These are phyloP conservation scores for Tetramorium simillimum DNA, from an alignment of 1,140 invertebrate genomes.

Conservation along the genomic window DNA sequence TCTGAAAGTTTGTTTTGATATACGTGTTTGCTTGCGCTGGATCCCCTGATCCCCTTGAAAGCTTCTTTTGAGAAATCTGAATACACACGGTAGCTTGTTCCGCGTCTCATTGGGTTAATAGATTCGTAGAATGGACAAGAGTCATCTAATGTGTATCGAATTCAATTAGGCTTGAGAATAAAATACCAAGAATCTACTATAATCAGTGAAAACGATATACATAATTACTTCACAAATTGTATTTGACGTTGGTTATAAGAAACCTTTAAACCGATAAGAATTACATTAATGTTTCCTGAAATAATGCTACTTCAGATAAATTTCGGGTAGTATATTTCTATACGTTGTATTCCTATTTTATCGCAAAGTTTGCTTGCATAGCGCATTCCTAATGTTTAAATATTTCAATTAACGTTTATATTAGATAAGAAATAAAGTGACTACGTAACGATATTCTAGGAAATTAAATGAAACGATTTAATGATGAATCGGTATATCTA, in stretches of 20 bases:
- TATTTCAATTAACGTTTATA: background rate
- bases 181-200: constrained; percentile 7
- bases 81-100: constrained; percentile 56
- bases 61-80: constrained; percentile 46
- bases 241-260: background rate
- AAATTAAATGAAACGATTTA: constrained; percentile 10
- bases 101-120: constrained; percentile 42
- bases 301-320: background rate
- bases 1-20: constrained; percentile 32
- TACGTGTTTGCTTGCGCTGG: background rate
- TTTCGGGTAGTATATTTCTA: background rate
- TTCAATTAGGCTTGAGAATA: background rate
- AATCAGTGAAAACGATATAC: constrained; percentile 19
- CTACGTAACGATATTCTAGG: constrained; percentile 4
- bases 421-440: background rate
- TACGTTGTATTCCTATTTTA: background rate
- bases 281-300: background rate
- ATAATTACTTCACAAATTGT: constrained; percentile 32
- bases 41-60: background rate
- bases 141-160: constrained; percentile 45
- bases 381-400: background rate
- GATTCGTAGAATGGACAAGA: constrained; percentile 42
- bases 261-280: background rate
- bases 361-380: background rate
- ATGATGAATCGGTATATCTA: background rate